phyloP scores from a whole-genome alignment of 64 coral and sea anemone species.

The Montipora foliosa region DNA sequence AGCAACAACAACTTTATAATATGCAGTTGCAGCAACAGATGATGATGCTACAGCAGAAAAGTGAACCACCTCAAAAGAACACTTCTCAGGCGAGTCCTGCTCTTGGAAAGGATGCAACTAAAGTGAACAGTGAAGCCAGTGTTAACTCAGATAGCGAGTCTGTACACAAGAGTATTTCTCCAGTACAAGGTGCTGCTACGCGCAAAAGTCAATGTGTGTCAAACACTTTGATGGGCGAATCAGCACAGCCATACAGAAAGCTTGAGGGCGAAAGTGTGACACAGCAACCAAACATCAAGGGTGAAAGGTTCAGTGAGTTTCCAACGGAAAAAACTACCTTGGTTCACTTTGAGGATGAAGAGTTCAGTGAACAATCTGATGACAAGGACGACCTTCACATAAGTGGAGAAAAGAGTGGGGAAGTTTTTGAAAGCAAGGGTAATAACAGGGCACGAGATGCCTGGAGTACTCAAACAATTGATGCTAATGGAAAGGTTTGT shows the following conservation, averaged over 20 bases:
- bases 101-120: slow-evolving; percentile 52
- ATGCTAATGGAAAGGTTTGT: background rate
- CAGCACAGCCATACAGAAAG: background rate
- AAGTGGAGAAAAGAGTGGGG: background rate
- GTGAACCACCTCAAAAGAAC: slow-evolving; percentile 26
- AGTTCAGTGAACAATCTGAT: background rate
- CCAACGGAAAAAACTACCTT: background rate
- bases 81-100: slow-evolving; percentile 18
- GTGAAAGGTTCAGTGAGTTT: background rate
- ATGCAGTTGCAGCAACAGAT: slow-evolving; percentile 91
- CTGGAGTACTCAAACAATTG: background rate
- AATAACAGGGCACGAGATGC: background rate
- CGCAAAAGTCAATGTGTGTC: background rate
- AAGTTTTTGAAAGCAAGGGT: background rate
- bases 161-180: background rate
- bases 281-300: background rate
- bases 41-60: slow-evolving; percentile 76
- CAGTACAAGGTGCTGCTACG: background rate
- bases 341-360: background rate
- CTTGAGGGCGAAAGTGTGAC: background rate
- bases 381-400: background rate
- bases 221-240: background rate
- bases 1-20: slow-evolving; percentile 83
- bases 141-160: background rate
- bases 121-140: background rate